Conservation (phyloP, 2,888 invertebrate genomes). For the Eristalis pertinax region DNA sequence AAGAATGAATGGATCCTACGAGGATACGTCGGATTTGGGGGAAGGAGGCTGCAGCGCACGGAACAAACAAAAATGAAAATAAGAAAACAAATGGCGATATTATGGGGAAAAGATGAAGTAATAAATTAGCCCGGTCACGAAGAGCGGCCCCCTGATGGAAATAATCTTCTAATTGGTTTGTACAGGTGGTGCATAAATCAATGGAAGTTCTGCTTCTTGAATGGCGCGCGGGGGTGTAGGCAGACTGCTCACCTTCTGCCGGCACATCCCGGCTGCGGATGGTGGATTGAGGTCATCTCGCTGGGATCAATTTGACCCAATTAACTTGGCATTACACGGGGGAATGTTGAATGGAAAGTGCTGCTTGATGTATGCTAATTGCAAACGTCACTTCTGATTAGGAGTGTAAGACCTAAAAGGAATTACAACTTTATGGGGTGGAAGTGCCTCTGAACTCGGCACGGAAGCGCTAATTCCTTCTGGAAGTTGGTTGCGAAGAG, state of each 20-base stretch:
- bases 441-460: neutral
- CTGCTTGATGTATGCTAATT: slow-evolving; percentile 37
- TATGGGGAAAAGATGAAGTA: slow-evolving; percentile 68
- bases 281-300: slow-evolving; percentile 46
- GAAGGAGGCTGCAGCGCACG: neutral
- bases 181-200: slow-evolving; percentile 70
- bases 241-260: neutral
- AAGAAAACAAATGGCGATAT: slow-evolving; percentile 50
- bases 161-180: slow-evolving; percentile 68
- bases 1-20: slow-evolving; percentile 44
- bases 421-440: neutral
- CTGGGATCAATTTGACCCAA: slow-evolving; percentile 59
- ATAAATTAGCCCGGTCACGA: slow-evolving; percentile 71
- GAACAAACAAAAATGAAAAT: slow-evolving; percentile 12
- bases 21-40: neutral
- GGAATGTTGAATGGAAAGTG: neutral
- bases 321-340: slow-evolving; percentile 35
- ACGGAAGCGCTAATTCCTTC: neutral
- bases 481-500: neutral
- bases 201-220: slow-evolving; percentile 16
- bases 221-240: neutral
- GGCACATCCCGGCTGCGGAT: neutral
- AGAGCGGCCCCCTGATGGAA: slow-evolving; percentile 15
- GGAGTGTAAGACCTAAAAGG: neutral
- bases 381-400: slow-evolving; percentile 16